Conservation (phyloP, 2,797 vertebrate genomes). For the Gila robusta region DNA sequence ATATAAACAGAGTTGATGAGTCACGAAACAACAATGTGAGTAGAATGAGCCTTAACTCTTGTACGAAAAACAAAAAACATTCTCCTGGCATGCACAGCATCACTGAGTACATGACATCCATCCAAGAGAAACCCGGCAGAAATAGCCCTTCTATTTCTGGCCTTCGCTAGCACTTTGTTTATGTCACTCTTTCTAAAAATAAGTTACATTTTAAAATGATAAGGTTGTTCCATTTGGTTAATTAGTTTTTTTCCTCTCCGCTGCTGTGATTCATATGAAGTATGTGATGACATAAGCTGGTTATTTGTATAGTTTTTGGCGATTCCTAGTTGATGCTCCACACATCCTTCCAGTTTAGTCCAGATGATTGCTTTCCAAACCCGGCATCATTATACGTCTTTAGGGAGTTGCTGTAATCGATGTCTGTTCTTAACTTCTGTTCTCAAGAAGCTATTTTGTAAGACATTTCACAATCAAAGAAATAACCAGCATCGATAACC, state of each 20-base stretch:
- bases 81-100: conserved; percentile 65
- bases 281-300: conserved; percentile 77
- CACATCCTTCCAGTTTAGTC: conserved; percentile 69
- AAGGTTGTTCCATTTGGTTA: conserved; percentile 72
- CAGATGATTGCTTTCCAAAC: conserved; percentile 47
- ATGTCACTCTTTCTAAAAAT: conserved; percentile 78
- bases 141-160: conserved; percentile 84
- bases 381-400: conserved; percentile 53
- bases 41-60: conserved; percentile 30
- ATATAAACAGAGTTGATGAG: conserved; percentile 54
- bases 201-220: conserved; percentile 78
- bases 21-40: conserved; percentile 53
- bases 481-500: neutral
- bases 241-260: conserved; percentile 54
- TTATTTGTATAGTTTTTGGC: conserved; percentile 62
- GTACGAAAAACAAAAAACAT: conserved; percentile 72
- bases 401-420: conserved; percentile 40
- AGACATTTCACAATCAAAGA: neutral
- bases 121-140: conserved; percentile 81
- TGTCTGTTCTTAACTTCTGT: conserved; percentile 3
- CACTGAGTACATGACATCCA: conserved; percentile 59
- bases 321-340: conserved; percentile 60
- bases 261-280: conserved; percentile 76
- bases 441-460: conserved; percentile 6
- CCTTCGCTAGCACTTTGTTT: conserved; percentile 67